A percentile compares a stretch with the other conserved stretches of the same genome.
Evolutionary conservation across 2,797 vertebrate species (phyloP).

Genomic region (Pitangus sulphuratus): DNA sequence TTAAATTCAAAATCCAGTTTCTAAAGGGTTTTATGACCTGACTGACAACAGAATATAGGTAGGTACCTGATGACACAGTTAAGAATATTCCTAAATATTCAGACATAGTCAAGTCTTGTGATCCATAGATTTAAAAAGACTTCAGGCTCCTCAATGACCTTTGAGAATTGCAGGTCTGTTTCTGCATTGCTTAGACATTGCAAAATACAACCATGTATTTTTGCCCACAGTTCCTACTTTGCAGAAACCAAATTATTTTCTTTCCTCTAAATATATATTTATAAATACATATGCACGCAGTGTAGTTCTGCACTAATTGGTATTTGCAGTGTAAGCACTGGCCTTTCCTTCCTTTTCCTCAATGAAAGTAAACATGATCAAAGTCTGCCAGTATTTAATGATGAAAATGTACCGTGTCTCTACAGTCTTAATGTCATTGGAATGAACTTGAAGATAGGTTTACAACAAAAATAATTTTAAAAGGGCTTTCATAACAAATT

Average conservation of each 20-base stretch:
- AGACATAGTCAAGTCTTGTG: background rate
- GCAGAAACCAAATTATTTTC: conserved; percentile 47
- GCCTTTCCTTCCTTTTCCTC: conserved; percentile 47
- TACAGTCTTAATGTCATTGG: conserved; percentile 17
- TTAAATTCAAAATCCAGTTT: background rate
- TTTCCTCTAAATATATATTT: conserved; percentile 43
- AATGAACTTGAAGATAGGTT: conserved; percentile 31
- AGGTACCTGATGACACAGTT: background rate
- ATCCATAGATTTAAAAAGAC: background rate
- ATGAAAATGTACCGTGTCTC: conserved; percentile 12
- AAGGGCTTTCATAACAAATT: background rate
- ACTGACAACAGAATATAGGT: background rate
- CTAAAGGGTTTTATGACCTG: background rate
- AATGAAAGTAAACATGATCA: conserved; percentile 48
- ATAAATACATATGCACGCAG: conserved; percentile 19
- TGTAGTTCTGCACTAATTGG: conserved; percentile 33
- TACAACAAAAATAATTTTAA: conserved; percentile 12
- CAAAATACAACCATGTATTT: background rate
- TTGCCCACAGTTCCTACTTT: background rate
- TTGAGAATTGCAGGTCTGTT: background rate
- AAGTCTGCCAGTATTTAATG: conserved; percentile 30
- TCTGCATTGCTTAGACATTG: background rate
- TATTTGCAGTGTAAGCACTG: conserved; percentile 60
- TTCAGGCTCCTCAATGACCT: background rate
- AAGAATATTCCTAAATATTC: background rate